These are phyloP conservation scores for Aspidiotus rigidus DNA, from an alignment of 2,888 invertebrate species.

Conservation along the genomic window DNA sequence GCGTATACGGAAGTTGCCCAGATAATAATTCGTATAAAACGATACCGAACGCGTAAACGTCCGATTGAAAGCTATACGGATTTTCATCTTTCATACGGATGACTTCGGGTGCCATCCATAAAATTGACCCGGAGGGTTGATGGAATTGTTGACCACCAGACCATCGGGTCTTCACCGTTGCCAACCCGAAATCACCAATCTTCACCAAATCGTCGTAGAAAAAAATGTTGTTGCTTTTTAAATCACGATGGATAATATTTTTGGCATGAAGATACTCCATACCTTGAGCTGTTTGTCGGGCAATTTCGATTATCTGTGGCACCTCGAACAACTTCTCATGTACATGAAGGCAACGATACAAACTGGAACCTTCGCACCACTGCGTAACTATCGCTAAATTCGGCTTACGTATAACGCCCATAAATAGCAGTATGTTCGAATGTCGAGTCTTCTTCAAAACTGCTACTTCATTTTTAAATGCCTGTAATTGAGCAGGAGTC, in stretches of 20 bases:
- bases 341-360: conserved; percentile 95
- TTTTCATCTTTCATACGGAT: conserved; percentile 94
- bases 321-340: conserved; percentile 88
- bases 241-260: conserved; percentile 94
- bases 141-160: conserved; percentile 87
- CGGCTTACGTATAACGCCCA: conserved; percentile 96
- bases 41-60: conserved; percentile 97
- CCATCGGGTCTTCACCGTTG: conserved; percentile 96
- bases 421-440: conserved; percentile 93
- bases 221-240: conserved; percentile 99
- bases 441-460: conserved; percentile 89
- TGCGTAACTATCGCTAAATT: conserved; percentile 96
- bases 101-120: conserved; percentile 99
- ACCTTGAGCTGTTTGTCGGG: conserved; percentile 94
- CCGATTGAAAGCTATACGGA: conserved; percentile 97
- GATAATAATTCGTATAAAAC: conserved; percentile 92
- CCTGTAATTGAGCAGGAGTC: conserved; percentile 88
- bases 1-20: conserved; percentile 81
- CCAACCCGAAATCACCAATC: conserved; percentile 95
- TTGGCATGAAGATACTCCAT: conserved; percentile 99
- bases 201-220: conserved; percentile 96
- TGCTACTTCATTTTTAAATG: conserved; percentile 98
- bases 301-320: conserved; percentile 87
- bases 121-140: conserved; percentile 89
- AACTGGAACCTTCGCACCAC: conserved; percentile 97